phyloP scores from a whole-genome alignment of 2,888 invertebrate genomes.

The Pantelozetes paolii region DNA sequence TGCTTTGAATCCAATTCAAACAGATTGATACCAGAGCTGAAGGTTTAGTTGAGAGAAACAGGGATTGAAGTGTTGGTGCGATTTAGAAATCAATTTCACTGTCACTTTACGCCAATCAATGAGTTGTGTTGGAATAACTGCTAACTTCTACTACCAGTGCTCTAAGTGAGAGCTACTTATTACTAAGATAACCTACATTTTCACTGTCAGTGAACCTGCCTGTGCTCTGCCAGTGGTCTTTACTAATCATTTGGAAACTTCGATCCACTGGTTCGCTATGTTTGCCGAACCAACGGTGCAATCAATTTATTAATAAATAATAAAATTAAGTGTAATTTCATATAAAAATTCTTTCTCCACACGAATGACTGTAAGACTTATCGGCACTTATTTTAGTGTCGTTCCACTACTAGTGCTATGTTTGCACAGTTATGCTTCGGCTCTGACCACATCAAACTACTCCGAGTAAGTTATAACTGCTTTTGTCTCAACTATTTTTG shows the following conservation, averaged over 20 bases:
- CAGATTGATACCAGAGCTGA: too few species aligned
- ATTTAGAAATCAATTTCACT: not conserved
- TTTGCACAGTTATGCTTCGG: not conserved
- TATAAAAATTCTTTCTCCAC: not conserved
- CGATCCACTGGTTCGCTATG: conserved; percentile 3
- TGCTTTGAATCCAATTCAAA: too few species aligned
- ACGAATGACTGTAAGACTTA: conserved; percentile 8
- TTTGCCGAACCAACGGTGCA: not conserved
- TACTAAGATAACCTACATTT: conserved; percentile 24
- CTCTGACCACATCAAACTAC: not conserved
- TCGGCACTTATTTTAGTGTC: conserved; percentile 12
- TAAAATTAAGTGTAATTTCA: too few species aligned
- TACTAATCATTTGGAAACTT: not conserved
- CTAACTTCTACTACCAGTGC: too few species aligned
- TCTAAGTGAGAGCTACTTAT: conserved; percentile 26
- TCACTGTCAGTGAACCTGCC: conserved; percentile 33
- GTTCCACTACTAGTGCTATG: not conserved
- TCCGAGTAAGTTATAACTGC: not conserved
- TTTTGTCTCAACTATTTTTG: not conserved
- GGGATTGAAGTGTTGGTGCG: too few species aligned
- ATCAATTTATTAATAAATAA: not conserved
- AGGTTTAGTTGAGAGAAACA: too few species aligned
- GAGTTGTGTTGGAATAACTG: not conserved
- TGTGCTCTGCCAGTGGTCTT: conserved; percentile 8
- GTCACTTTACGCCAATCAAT: conserved; percentile 34